phyloP scores from a whole-genome alignment of 2,113 vertebrate genomes.

The Passer montanus region DNA sequence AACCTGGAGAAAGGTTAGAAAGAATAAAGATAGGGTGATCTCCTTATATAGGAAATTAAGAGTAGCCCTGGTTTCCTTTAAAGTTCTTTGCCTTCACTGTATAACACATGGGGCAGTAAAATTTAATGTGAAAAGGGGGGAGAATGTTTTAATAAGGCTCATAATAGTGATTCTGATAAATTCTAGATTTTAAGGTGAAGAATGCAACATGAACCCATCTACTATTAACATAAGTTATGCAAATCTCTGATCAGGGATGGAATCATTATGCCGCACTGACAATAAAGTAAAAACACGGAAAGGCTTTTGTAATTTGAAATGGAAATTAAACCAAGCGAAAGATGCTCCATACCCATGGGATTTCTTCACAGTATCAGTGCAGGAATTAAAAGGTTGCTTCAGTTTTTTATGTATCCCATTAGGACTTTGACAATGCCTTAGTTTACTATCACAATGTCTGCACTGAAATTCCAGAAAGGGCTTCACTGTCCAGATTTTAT shows the following conservation, averaged over 20 bases:
- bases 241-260: background rate
- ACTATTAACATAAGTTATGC: background rate
- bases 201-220: background rate
- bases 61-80: background rate
- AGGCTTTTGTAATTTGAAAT: background rate
- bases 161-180: background rate
- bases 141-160: background rate
- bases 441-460: background rate
- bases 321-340: background rate
- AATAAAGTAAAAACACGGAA: background rate
- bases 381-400: background rate
- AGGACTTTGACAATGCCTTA: background rate
- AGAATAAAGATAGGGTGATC: background rate
- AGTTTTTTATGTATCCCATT: background rate
- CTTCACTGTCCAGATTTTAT: background rate
- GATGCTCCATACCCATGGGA: background rate
- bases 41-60: background rate
- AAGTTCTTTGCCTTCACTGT: background rate
- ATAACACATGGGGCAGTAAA: background rate
- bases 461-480: background rate
- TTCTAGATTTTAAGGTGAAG: background rate
- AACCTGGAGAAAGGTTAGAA: background rate
- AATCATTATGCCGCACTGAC: background rate
- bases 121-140: background rate
- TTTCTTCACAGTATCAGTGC: background rate